A percentile compares a stretch with the other conserved stretches of the same genome.
phyloP scores from a whole-genome alignment of 2,888 invertebrate genomes.

The Lottia gigantea region DNA sequence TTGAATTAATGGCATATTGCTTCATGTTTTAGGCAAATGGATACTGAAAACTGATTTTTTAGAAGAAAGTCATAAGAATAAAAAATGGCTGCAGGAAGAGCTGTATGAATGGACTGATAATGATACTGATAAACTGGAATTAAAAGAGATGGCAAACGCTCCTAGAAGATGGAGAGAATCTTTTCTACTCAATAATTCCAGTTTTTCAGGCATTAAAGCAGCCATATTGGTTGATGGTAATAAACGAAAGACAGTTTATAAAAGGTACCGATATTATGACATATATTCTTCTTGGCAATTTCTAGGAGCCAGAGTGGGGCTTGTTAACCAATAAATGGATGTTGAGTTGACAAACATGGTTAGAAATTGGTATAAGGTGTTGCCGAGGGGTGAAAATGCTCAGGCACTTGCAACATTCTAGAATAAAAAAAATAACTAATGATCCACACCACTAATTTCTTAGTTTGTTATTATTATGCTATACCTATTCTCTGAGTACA shows the following conservation, averaged over 20 bases:
- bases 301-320: too few relatives aligned
- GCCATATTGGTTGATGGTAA: conserved; percentile 46
- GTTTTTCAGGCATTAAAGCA: conserved; percentile 56
- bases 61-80: conserved; percentile 36
- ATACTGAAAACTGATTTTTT: conserved; percentile 51
- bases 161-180: conserved; percentile 48
- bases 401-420: too few relatives aligned
- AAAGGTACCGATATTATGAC: too few relatives aligned
- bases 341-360: too few relatives aligned
- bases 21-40: conserved; percentile 46
- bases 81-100: conserved; percentile 51
- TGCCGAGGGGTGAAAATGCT: too few relatives aligned
- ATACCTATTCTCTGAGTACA: too few relatives aligned
- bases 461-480: too few relatives aligned
- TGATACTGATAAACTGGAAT: conserved; percentile 7
- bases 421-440: too few relatives aligned
- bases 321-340: too few relatives aligned
- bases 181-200: neutral
- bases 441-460: too few relatives aligned
- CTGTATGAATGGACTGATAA: conserved; percentile 51
- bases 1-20: neutral
- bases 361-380: too few relatives aligned
- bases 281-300: neutral
- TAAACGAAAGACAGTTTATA: conserved; percentile 43
- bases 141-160: conserved; percentile 38